Evolutionary conservation across 92 coral and sea anemone species (phyloP).

Genomic region (Siderastrea siderea): DNA sequence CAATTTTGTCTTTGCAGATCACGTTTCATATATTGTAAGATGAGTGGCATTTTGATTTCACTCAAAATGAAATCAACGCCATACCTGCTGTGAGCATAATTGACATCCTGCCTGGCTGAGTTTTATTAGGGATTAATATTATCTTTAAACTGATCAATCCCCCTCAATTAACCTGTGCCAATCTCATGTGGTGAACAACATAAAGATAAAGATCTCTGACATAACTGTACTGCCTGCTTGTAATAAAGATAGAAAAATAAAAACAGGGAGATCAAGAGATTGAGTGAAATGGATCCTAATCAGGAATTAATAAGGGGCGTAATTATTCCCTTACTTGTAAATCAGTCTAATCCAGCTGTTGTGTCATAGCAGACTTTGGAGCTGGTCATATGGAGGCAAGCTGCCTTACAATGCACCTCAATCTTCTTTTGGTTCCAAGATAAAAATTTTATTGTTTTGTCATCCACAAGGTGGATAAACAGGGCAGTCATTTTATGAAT

Average conservation of each 20-base stretch:
- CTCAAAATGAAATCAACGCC: conserved; percentile 9
- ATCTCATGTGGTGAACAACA: background rate
- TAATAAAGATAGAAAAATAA: background rate
- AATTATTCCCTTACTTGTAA: background rate
- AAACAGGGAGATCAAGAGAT: conserved; percentile 14
- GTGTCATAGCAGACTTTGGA: background rate
- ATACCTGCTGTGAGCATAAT: background rate
- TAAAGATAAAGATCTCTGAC: background rate
- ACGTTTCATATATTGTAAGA: background rate
- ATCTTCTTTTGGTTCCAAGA: too few species aligned
- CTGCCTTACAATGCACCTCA: background rate
- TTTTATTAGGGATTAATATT: conserved; percentile 16
- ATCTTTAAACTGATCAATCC: conserved; percentile 14
- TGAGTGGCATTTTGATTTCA: conserved; percentile 3
- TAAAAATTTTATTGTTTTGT: too few species aligned
- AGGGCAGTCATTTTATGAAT: too few species aligned
- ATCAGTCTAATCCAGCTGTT: background rate
- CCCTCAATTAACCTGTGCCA: background rate
- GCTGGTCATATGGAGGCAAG: background rate
- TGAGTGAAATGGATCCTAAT: background rate
- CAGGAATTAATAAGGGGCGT: background rate
- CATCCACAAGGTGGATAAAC: too few species aligned
- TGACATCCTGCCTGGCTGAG: background rate
- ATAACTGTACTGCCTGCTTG: background rate
- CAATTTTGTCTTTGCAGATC: conserved; percentile 16